These are phyloP conservation scores for Delichon dasypus DNA, from an alignment of 2,797 vertebrate species.

Conservation along the genomic window DNA sequence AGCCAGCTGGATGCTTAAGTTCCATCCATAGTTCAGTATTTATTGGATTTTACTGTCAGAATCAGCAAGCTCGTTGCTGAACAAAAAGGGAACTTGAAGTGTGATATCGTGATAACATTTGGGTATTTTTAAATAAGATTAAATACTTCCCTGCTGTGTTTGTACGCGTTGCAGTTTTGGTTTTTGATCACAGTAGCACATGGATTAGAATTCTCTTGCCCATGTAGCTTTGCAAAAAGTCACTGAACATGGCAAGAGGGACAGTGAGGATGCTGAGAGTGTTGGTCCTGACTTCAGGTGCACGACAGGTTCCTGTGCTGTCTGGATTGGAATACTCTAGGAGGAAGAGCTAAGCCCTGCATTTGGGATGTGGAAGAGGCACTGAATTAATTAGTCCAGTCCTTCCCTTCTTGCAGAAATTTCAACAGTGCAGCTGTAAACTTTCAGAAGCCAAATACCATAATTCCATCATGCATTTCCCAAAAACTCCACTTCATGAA, in stretches of 20 bases:
- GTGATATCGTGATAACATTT: not conserved
- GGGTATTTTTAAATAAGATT: not conserved
- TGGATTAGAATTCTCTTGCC: not conserved
- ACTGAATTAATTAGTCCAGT: not conserved
- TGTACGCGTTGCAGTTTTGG: fast-evolving
- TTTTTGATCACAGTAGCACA: not conserved
- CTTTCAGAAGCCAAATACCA: not conserved
- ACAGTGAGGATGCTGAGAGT: not conserved
- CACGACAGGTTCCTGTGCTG: not conserved
- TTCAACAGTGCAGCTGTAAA: not conserved
- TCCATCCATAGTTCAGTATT: fast-evolving
- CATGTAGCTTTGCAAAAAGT: not conserved
- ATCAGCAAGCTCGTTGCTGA: not conserved
- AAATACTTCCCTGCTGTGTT: not conserved
- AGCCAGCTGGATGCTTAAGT: not conserved
- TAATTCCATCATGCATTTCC: not conserved
- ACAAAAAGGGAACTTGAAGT: not conserved
- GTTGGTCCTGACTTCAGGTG: not conserved
- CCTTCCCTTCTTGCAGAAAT: not conserved
- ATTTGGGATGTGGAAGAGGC: not conserved
- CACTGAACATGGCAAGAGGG: not conserved
- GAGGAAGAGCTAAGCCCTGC: not conserved
- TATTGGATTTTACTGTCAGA: not conserved
- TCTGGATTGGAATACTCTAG: fast-evolving
- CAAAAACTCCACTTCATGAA: not conserved